phyloP scores from a whole-genome alignment of 2,888 invertebrate species.

The Galerucella calmariensis region DNA sequence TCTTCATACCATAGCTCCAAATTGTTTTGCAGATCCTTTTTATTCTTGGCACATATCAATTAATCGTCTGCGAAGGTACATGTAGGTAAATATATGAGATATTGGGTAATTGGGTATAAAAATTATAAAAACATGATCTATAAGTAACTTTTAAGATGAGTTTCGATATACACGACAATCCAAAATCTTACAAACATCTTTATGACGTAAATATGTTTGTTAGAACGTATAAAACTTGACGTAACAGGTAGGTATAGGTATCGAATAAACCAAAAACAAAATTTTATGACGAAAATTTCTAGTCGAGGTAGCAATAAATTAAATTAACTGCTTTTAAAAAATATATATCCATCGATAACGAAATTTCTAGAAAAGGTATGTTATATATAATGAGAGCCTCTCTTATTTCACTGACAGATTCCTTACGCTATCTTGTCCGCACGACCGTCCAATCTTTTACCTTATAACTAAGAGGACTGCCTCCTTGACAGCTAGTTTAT shows the following conservation, averaged over 20 bases:
- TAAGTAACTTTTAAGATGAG: too few species aligned
- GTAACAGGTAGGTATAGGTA: neutral
- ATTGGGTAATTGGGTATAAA: too few species aligned
- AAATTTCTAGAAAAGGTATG: constrained; percentile 34
- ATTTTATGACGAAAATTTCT: neutral
- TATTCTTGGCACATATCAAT: neutral
- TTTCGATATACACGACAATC: too few species aligned
- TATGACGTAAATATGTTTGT: too few species aligned
- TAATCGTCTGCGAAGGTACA: neutral
- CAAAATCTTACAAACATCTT: too few species aligned
- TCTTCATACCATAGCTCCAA: too few species aligned
- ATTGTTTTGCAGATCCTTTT: too few species aligned
- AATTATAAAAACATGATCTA: too few species aligned
- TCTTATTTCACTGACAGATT: constrained; percentile 32
- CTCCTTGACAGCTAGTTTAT: constrained; percentile 64
- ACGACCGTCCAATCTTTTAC: constrained; percentile 53
- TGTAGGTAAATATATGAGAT: neutral
- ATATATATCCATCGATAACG: constrained; percentile 3
- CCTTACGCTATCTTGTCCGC: constrained; percentile 32
- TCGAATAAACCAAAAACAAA: neutral
- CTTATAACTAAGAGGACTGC: constrained; percentile 56
- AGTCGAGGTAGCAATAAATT: neutral
- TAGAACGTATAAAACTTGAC: neutral
- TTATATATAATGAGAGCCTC: constrained; percentile 26
- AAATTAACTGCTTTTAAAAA: neutral